Percentiles rank a stretch among this genome's conserved stretches.
phyloP scores from a whole-genome alignment of 2,113 vertebrate genomes.

The Varanus komodoensis region DNA sequence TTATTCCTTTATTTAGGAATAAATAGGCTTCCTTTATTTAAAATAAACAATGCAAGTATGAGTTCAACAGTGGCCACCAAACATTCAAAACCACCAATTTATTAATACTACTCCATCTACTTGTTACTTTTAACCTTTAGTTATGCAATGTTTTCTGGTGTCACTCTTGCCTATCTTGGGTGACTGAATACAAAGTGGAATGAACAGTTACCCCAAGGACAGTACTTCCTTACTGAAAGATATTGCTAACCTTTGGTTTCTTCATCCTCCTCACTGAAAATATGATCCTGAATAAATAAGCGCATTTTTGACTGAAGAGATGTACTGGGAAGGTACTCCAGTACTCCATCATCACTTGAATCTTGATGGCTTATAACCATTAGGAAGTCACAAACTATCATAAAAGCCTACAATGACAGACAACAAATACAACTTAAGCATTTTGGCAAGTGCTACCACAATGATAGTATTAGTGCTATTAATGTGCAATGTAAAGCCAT shows the following conservation, averaged over 20 bases:
- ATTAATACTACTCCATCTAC: neutral
- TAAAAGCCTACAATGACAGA: constrained; percentile 81
- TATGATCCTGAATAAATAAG: constrained; percentile 78
- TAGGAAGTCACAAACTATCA: constrained; percentile 87
- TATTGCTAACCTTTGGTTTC: constrained; percentile 77
- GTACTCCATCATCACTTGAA: constrained; percentile 72
- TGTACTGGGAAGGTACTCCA: constrained; percentile 80
- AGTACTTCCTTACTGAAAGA: constrained; percentile 6
- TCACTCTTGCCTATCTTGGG: neutral
- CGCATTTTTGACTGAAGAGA: constrained; percentile 86
- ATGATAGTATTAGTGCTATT: neutral
- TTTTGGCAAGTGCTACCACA: neutral
- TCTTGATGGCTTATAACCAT: constrained; percentile 85
- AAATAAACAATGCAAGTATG: neutral
- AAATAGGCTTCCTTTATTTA: too few relatives aligned
- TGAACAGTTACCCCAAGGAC: neutral
- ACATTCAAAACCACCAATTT: neutral
- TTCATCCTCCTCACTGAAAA: constrained; percentile 78
- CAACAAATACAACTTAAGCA: constrained; percentile 31
- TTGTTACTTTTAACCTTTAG: neutral
- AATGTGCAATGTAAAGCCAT: neutral
- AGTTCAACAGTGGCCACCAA: neutral
- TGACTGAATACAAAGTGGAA: constrained; percentile 1
- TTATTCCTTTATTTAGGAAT: too few relatives aligned
- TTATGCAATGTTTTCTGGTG: neutral